Evolutionary conservation across 2,888 invertebrate species (phyloP), one percentile per base, ranked within the genome.

Genomic region (Leucania comma): DNA sequence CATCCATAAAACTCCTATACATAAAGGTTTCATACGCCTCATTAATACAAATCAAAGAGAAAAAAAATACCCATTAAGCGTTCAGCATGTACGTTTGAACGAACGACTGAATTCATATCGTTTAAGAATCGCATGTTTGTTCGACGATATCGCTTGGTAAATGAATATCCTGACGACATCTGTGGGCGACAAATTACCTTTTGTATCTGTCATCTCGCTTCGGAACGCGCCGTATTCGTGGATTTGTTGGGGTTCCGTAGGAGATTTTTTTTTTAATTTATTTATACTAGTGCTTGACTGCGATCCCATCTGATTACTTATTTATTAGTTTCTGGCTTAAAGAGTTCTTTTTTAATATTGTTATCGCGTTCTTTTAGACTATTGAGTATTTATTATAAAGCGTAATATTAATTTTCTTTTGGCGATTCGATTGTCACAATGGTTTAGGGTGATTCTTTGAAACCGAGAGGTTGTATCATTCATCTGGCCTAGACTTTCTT

Each of bases 161-260:
- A 83, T 80, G 85, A 82, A 86, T 86, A 84, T 86, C 81, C 80
- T 76, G 83, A 75, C 81, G 80, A 82, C 89, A 87, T 88, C 88
- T 88, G 87, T 72, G 77, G 73, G 73, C 86, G 89, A 90, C 91
- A 90, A 89, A 90, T 91, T 90, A 91, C 90, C 87, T 87, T 88
- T 91, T 90, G 86, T 89, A 90, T 90, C 88, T 88, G 90, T 91
- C 91, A 90, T 91, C 88, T 71, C 14, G 72, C 79, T 73, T 82
- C 56, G 78, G 68, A 84, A 72, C 72, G 72, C 72, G 72, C 17
- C 6, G 72, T 69, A 56, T 38, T 69, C 50, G 8, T 59, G 59
- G 38, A 75, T 63, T 68, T n/a, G 10, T 83, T 85, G 17, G 83
- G 68, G 83, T 62, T 81, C 83, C 69, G 20, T 65, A 0, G 8